These are phyloP conservation scores for Machimus atricapillus DNA, from an alignment of 2,888 invertebrate species.

Conservation along the genomic window DNA sequence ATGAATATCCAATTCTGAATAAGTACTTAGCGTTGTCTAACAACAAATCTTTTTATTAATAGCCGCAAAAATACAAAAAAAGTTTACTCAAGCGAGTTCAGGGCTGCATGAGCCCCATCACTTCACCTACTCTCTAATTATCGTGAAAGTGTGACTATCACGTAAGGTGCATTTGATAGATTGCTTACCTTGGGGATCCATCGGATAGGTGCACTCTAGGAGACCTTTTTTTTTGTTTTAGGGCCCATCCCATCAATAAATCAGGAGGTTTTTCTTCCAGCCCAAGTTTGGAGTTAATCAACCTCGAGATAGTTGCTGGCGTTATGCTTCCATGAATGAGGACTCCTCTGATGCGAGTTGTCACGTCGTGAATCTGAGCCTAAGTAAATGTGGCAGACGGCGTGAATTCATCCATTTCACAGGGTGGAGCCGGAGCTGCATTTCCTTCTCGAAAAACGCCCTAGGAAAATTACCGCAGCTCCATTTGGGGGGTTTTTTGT, in stretches of 20 bases:
- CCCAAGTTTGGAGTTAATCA: neutral
- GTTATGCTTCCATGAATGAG: neutral
- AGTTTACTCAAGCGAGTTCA: neutral
- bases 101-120: neutral
- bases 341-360: neutral
- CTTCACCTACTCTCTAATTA: neutral
- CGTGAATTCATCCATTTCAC: neutral
- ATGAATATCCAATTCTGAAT: neutral
- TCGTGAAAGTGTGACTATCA: neutral
- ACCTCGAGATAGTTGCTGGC: neutral
- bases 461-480: neutral
- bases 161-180: neutral
- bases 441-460: neutral
- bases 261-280: neutral
- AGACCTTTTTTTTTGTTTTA: neutral
- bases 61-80: neutral
- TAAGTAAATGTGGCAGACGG: neutral
- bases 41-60: neutral
- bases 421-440: neutral
- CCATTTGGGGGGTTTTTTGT: neutral
- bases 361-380: neutral
- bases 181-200: neutral
- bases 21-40: neutral
- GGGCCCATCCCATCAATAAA: conserved; percentile 2
- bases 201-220: neutral